phyloP scores from a whole-genome alignment of 2,797 vertebrate genomes.

The Melanotaenia trifasciata region DNA sequence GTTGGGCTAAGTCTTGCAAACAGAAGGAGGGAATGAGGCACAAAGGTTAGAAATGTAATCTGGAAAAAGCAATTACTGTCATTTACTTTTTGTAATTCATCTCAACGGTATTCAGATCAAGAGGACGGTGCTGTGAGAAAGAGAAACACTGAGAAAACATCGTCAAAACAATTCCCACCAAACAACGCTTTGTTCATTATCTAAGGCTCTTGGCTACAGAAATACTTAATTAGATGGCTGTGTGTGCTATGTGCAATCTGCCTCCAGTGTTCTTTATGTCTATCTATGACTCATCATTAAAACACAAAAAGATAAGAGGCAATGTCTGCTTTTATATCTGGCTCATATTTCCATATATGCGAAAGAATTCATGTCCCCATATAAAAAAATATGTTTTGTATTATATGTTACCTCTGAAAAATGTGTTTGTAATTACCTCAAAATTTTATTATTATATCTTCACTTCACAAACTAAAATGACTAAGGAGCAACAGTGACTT shows the following conservation, averaged over 20 bases:
- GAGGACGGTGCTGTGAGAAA: slow-evolving; percentile 36
- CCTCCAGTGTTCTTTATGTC: slow-evolving; percentile 59
- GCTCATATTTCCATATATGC: slow-evolving; percentile 28
- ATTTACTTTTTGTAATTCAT: slow-evolving; percentile 81
- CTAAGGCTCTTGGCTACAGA: slow-evolving; percentile 69
- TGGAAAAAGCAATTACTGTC: slow-evolving; percentile 85
- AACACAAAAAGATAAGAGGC: slow-evolving; percentile 46
- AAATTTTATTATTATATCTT: slow-evolving; percentile 28
- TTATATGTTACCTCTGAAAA: slow-evolving; percentile 29
- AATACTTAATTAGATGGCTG: slow-evolving; percentile 73
- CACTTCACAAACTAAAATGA: slow-evolving; percentile 33
- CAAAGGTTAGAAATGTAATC: slow-evolving; percentile 86
- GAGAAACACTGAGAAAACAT: slow-evolving; percentile 50
- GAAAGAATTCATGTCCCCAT: slow-evolving; percentile 22
- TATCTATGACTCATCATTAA: slow-evolving; percentile 63
- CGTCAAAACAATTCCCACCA: slow-evolving; percentile 73
- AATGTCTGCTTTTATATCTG: slow-evolving; percentile 47
- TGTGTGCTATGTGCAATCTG: slow-evolving; percentile 46
- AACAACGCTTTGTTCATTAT: slow-evolving; percentile 72
- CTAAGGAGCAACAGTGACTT: slow-evolving; percentile 6
- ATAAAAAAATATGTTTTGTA: slow-evolving; percentile 43
- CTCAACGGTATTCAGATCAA: slow-evolving; percentile 75
- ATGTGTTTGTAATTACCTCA: slow-evolving; percentile 23
- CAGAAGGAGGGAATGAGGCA: slow-evolving; percentile 62
- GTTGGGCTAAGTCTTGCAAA: slow-evolving; percentile 16